Conservation (phyloP, 1,140 invertebrate species). For the Popillia japonica region DNA sequence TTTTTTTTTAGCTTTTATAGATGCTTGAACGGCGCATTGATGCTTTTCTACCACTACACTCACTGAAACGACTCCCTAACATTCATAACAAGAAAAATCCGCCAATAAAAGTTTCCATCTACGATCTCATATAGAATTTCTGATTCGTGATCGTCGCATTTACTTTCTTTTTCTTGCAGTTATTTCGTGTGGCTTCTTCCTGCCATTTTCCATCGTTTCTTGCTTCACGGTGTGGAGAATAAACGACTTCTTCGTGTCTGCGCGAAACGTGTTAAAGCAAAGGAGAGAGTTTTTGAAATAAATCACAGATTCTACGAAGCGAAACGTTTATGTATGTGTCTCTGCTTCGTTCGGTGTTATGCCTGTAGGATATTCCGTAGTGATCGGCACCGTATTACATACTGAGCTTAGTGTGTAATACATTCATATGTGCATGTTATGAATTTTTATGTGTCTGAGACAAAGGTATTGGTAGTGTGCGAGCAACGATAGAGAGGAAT, state of each 20-base stretch:
- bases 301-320: constrained; percentile 8
- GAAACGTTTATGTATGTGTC: constrained; percentile 4
- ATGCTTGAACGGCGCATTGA: too few relatives aligned
- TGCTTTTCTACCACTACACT: not conserved
- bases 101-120: not conserved
- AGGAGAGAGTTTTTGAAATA: not conserved
- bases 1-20: too few relatives aligned
- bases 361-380: too few relatives aligned
- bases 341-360: not conserved
- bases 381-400: too few relatives aligned
- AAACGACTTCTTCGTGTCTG: constrained; percentile 14
- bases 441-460: too few relatives aligned
- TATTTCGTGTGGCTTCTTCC: not conserved
- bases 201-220: not conserved
- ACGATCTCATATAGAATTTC: not conserved
- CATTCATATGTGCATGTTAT: too few relatives aligned
- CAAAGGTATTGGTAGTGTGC: too few relatives aligned
- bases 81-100: not conserved
- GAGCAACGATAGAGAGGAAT: too few relatives aligned
- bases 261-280: not conserved
- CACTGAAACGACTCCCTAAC: not conserved
- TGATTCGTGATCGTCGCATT: not conserved
- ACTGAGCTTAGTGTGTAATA: too few relatives aligned
- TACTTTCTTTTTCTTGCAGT: not conserved
- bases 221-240: not conserved